These are phyloP conservation scores for Anoplopoma fimbria DNA, from an alignment of 2,113 vertebrate species.

Conservation along the genomic window DNA sequence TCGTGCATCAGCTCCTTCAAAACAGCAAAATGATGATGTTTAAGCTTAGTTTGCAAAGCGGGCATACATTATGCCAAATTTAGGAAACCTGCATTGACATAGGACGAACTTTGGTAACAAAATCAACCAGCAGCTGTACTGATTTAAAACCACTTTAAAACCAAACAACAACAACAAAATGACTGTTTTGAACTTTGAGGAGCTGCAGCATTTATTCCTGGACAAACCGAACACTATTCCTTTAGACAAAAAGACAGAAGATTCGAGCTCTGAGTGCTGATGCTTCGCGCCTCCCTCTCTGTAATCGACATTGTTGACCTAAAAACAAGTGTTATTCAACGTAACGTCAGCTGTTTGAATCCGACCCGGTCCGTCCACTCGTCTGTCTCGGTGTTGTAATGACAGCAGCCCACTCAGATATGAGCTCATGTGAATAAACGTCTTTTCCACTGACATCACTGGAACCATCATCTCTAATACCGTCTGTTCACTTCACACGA, in stretches of 20 bases:
- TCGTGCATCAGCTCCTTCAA: not conserved
- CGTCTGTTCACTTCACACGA: not conserved
- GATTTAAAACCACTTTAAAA: no score
- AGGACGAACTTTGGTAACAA: not conserved
- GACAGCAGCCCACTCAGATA: conserved; percentile 35
- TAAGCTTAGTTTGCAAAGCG: no score
- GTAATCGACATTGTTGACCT: not conserved
- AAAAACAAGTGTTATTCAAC: not conserved
- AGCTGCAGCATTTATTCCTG: no score
- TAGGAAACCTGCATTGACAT: not conserved
- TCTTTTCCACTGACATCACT: conserved; percentile 40
- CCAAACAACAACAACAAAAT: no score
- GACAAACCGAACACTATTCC: no score
- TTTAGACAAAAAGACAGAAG: not conserved
- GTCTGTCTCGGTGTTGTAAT: not conserved
- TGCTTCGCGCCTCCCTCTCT: not conserved
- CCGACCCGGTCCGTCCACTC: not conserved
- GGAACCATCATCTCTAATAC: not conserved
- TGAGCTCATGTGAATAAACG: conserved; percentile 19
- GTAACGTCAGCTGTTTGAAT: not conserved
- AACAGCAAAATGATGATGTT: not conserved
- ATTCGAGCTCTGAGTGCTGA: no score
- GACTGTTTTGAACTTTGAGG: no score
- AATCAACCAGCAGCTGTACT: no score
- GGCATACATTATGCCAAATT: not conserved